A percentile compares a stretch with the other conserved stretches of the same genome.
These are phyloP conservation scores for Rhopilema esculentum DNA, from an alignment of 30 jellyfish, hydroid and myxozoan genomes.

Conservation along the genomic window DNA sequence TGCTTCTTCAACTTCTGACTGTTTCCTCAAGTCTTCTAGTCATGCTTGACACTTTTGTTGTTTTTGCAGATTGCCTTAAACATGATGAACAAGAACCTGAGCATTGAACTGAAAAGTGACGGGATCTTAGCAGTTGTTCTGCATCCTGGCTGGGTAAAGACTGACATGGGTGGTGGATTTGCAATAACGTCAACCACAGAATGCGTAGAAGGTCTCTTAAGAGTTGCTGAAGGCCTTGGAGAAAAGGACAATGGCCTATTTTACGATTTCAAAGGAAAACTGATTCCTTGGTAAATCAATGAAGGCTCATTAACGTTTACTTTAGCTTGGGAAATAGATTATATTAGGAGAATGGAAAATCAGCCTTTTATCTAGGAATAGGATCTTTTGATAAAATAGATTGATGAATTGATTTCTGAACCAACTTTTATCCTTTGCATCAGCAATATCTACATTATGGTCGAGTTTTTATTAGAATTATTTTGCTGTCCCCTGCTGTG, in stretches of 20 bases:
- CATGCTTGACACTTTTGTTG: neutral
- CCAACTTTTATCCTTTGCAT: too few relatives aligned
- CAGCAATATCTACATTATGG: too few relatives aligned
- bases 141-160: slow-evolving; percentile 96
- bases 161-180: slow-evolving; percentile 85
- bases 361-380: too few relatives aligned
- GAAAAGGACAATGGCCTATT: slow-evolving; percentile 83
- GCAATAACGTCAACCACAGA: slow-evolving; percentile 76
- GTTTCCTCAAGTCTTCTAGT: neutral
- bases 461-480: too few relatives aligned
- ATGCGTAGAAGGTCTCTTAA: slow-evolving; percentile 68
- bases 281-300: slow-evolving; percentile 59
- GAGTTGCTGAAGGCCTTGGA: slow-evolving; percentile 46
- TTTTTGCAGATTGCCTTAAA: slow-evolving; percentile 79
- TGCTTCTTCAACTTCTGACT: neutral
- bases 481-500: too few relatives aligned
- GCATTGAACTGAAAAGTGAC: slow-evolving; percentile 84
- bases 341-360: too few relatives aligned
- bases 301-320: too few relatives aligned
- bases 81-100: slow-evolving; percentile 86
- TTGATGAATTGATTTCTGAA: too few relatives aligned
- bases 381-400: too few relatives aligned
- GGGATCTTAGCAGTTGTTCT: slow-evolving; percentile 72
- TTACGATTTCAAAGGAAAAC: slow-evolving; percentile 68
- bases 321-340: too few relatives aligned